phyloP scores from a whole-genome alignment of 2,113 vertebrate genomes.

The Hippotragus niger region DNA sequence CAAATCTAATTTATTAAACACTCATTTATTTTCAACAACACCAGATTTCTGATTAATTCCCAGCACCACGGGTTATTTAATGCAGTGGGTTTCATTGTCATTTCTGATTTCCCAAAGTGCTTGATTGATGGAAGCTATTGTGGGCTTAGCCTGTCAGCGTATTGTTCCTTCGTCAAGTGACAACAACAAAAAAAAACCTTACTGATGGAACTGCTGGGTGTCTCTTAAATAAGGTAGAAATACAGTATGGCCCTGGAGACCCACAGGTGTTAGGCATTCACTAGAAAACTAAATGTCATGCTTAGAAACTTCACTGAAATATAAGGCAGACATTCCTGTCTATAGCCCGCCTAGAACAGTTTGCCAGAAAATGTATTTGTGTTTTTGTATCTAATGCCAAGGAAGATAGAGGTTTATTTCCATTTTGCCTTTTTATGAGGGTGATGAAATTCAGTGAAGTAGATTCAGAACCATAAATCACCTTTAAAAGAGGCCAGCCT shows the following conservation, averaged over 20 bases:
- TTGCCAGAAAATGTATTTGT: not conserved
- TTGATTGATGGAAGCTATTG: slow-evolving; percentile 80
- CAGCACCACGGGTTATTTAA: slow-evolving; percentile 78
- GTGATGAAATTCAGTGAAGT: slow-evolving; percentile 43
- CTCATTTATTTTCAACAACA: slow-evolving; percentile 81
- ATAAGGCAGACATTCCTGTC: not conserved
- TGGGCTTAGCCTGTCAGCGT: slow-evolving; percentile 65
- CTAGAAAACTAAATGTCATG: slow-evolving; percentile 19
- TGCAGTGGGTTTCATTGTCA: slow-evolving; percentile 78
- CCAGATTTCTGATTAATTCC: slow-evolving; percentile 82
- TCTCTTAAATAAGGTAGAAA: slow-evolving; percentile 67
- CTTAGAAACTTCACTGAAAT: not conserved
- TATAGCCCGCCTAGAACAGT: not conserved
- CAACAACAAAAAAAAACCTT: slow-evolving; percentile 37
- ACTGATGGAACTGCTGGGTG: slow-evolving; percentile 71
- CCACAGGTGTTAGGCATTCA: slow-evolving; percentile 21
- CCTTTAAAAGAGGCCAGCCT: slow-evolving; percentile 61
- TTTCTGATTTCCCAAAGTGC: slow-evolving; percentile 78
- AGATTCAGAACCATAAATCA: slow-evolving; percentile 32
- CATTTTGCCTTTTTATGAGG: not conserved
- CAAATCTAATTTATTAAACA: slow-evolving; percentile 84
- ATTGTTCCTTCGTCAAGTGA: slow-evolving; percentile 78
- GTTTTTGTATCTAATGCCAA: slow-evolving; percentile 42
- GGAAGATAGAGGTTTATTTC: slow-evolving; percentile 45
- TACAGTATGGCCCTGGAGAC: not conserved